Conservation (phyloP, 2,113 vertebrate species). For the Microcebus ravelobensis region DNA sequence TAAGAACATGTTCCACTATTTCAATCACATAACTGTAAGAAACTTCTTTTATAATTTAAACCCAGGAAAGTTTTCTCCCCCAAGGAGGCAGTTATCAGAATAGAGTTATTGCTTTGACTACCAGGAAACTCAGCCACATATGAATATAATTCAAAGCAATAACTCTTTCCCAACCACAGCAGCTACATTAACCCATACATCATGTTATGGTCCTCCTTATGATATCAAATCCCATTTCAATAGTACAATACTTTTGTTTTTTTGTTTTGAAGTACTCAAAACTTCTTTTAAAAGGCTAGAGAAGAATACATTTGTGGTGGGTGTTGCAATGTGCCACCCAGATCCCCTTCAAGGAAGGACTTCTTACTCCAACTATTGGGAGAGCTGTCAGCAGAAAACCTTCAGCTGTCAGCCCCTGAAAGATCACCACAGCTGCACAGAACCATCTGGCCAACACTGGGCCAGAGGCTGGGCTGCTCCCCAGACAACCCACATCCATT, state of each 20-base stretch:
- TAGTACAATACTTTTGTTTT: not conserved
- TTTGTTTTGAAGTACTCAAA: not conserved
- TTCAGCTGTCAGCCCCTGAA: not conserved
- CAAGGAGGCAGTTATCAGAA: conserved; percentile 1
- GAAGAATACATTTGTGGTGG: not conserved
- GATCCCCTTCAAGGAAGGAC: not conserved
- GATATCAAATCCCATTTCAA: not conserved
- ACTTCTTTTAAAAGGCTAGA: not conserved
- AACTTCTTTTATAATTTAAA: conserved; percentile 38
- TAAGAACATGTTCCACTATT: conserved; percentile 10
- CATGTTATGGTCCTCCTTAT: not conserved
- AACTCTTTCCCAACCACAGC: not conserved
- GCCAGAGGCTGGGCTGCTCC: not conserved
- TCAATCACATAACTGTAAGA: conserved; percentile 29
- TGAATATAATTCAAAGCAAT: not conserved
- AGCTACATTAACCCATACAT: not conserved
- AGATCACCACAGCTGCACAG: not conserved
- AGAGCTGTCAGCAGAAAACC: not conserved
- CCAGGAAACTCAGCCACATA: not conserved
- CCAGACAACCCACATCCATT: not conserved
- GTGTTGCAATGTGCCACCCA: not conserved
- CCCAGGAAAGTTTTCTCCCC: not conserved
- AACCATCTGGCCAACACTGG: not conserved
- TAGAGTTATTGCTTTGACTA: conserved; percentile 21
- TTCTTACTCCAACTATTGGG: not conserved